Evolutionary conservation across 2,113 vertebrate species (phyloP).

Genomic region (Paramisgurnus dabryanus): DNA sequence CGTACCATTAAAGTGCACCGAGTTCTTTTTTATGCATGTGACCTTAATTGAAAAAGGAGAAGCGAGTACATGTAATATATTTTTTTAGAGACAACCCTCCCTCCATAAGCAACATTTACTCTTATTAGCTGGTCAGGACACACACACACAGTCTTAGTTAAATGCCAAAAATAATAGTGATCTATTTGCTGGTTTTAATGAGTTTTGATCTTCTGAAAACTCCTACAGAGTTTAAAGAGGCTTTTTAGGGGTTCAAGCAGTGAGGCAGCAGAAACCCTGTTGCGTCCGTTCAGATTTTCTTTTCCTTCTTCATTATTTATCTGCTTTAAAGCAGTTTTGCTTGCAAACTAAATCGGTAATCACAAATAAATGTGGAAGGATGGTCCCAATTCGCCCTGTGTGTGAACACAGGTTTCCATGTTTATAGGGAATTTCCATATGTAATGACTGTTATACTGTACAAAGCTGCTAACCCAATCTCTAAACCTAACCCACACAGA

Average conservation of each 20-base stretch:
- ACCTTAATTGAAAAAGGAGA: constrained; percentile 31
- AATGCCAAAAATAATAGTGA: constrained; percentile 12
- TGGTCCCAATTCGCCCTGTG: too few relatives aligned
- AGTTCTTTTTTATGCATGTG: constrained; percentile 30
- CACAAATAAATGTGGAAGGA: too few relatives aligned
- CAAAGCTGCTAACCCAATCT: too few relatives aligned
- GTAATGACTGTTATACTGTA: too few relatives aligned
- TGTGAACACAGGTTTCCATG: too few relatives aligned
- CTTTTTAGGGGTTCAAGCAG: neutral
- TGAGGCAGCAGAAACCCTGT: neutral
- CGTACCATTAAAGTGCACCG: neutral
- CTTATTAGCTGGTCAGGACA: neutral
- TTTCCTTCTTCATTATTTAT: neutral
- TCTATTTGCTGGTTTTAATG: neutral
- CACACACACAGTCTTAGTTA: neutral
- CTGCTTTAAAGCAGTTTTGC: constrained; percentile 8
- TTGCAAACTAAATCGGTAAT: neutral
- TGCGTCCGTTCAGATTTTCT: neutral
- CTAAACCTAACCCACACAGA: too few relatives aligned
- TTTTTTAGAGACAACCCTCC: constrained; percentile 15
- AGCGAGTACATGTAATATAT: neutral
- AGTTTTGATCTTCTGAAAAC: constrained; percentile 1
- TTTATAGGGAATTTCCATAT: too few relatives aligned
- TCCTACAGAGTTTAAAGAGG: too few relatives aligned
- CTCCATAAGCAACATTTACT: constrained; percentile 31